Evolutionary conservation across 2,113 vertebrate species (phyloP).

Genomic region (Echinops telfairi): DNA sequence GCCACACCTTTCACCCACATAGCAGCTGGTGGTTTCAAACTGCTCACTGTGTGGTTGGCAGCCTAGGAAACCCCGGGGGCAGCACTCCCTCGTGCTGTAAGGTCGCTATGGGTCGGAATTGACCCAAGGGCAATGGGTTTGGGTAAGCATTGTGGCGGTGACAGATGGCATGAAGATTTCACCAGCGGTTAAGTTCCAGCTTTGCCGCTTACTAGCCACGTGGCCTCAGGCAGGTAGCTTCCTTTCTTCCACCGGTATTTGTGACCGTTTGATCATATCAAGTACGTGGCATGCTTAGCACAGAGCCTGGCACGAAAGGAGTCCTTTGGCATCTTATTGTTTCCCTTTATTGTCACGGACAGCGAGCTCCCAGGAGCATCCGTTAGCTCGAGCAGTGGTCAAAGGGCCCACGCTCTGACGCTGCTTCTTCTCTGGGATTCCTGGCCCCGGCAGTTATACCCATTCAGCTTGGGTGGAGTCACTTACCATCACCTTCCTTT

Average conservation of each 20-base stretch:
- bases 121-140: no score
- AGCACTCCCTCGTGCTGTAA: no score
- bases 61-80: no score
- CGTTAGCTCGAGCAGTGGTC: no score
- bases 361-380: neutral
- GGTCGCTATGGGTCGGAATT: no score
- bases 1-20: no score
- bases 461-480: neutral
- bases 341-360: neutral
- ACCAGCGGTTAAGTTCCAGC: neutral
- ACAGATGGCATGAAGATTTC: no score
- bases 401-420: neutral
- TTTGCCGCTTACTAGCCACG: neutral
- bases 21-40: no score
- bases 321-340: neutral
- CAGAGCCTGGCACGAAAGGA: neutral
- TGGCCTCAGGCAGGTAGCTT: neutral
- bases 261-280: neutral
- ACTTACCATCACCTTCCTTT: neutral
- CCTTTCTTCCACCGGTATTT: neutral
- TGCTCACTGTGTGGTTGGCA: no score
- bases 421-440: neutral
- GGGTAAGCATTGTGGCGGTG: no score
- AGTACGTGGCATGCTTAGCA: neutral
- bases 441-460: neutral